phyloP scores from a whole-genome alignment of 2,113 vertebrate species.

The Corapipo altera region DNA sequence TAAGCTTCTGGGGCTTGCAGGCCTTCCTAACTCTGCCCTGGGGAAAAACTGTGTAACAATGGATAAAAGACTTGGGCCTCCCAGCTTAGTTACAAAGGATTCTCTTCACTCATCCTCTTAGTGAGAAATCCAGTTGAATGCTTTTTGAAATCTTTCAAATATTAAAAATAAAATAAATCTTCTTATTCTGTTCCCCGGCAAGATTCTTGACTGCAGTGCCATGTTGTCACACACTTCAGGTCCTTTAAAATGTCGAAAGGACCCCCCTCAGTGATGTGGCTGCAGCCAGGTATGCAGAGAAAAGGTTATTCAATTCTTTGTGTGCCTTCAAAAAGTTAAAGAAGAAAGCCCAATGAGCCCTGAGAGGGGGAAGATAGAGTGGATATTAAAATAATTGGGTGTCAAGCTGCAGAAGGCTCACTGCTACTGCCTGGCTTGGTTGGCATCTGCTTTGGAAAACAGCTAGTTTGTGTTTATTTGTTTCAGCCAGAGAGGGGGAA shows the following conservation, averaged over 20 bases:
- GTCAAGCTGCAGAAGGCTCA: not conserved
- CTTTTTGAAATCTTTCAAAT: conserved; percentile 59
- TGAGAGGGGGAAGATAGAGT: not conserved
- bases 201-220: conserved; percentile 35
- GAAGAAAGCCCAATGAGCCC: not conserved
- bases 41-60: conserved; percentile 47
- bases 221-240: conserved; percentile 30
- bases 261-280: conserved; percentile 5
- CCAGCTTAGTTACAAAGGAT: conserved; percentile 39
- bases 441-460: not conserved
- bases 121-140: conserved; percentile 70
- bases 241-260: not conserved
- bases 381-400: conserved; percentile 18
- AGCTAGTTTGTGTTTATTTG: not conserved
- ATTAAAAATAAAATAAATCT: conserved; percentile 60
- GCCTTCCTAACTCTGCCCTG: conserved; percentile 47
- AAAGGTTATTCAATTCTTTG: conserved; percentile 38
- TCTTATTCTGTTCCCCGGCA: not conserved
- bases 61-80: conserved; percentile 63
- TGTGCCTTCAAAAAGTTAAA: not conserved
- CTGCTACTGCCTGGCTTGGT: not conserved
- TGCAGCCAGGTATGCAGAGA: not conserved
- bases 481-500: not conserved
- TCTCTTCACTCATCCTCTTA: conserved; percentile 58
- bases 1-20: conserved; percentile 52